These are phyloP conservation scores for Nudaria mundana DNA, from an alignment of 2,888 invertebrate genomes.

Conservation along the genomic window DNA sequence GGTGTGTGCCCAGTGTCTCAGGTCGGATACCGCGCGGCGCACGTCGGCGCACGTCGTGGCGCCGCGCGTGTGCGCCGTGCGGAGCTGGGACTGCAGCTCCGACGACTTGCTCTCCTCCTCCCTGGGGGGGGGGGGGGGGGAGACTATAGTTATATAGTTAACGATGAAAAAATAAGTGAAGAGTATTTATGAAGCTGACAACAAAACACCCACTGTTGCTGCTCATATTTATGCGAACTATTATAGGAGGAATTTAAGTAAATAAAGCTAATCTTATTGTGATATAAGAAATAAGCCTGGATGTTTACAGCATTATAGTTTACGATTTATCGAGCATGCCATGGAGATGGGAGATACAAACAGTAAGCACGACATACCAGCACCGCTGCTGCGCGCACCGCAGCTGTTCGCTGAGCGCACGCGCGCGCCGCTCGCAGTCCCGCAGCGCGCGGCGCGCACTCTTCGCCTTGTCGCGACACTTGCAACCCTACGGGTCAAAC, in stretches of 20 bases:
- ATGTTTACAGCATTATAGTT: no score
- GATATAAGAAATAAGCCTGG: no score
- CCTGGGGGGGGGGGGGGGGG: no score
- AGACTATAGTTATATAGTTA: no score
- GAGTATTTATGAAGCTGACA: no score
- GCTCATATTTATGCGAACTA: no score
- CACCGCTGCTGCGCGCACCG: constrained; percentile 30
- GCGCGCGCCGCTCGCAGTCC: constrained; percentile 32
- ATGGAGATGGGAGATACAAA: no score
- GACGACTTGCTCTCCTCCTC: constrained; percentile 32
- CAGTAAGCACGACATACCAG: constrained; percentile 38
- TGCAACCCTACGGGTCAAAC: constrained; percentile 33
- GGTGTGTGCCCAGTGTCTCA: constrained; percentile 43
- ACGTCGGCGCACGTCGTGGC: constrained; percentile 55
- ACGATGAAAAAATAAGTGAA: no score
- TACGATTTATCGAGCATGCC: no score
- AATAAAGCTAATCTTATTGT: no score
- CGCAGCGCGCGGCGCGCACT: constrained; percentile 38
- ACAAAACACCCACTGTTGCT: no score
- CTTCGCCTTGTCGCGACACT: constrained; percentile 39
- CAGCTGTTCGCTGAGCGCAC: constrained; percentile 38
- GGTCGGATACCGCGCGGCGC: constrained; percentile 42
- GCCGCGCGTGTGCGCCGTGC: constrained; percentile 53
- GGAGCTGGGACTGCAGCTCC: constrained; percentile 44
- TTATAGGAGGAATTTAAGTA: no score